Evolutionary conservation across 1,140 invertebrate species (phyloP), one percentile per base, ranked within the genome.

Genomic region (Scaptomyza graminum): DNA sequence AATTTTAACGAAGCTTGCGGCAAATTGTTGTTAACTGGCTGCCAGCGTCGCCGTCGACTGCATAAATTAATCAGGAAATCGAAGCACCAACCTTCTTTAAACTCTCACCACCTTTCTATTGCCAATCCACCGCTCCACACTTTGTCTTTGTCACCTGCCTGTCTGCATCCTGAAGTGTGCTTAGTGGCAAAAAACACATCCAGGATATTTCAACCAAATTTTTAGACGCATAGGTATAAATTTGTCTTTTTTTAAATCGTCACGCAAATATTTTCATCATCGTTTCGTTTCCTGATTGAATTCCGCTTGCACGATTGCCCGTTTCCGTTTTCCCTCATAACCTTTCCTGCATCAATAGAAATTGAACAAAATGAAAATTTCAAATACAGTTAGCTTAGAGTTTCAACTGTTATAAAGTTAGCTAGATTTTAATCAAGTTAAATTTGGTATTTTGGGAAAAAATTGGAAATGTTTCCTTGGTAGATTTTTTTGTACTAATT

Each of bases 11-110:
- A 69, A 72, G 78, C 82, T 82, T 85, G 82, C 82, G 83, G 82
- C 82, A 87, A 87, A 88, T 87, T 87, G 82, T 87, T 87, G 74
- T 77, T 87, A 88, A 85, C 78, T 74, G 59, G 64, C 69, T 84
- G 74, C 76, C 80, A 67, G 15, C 54, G 11, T 49, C 15, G 39
- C 22, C 52, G 13, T 39, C 31, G 34, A 44, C 50, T 66, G 67
- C 83, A 87, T 87, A 87, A 87, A 87, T 87, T 88, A 87, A 87
- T 87, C 83, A 87, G 82, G 82, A 87, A 87, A 87, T 87, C 78
- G 82, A 87, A 70, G 73, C 67, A 60, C 11, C 31, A 8, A 16
- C 31, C 46, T 44, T n/a, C 62, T 13, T 28, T 43, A 22, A 8
- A 16, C 39, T 28, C 34, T 39, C 46, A 46, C 25, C 52, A 22